Evolutionary conservation across 2,797 vertebrate genomes (phyloP).

Genomic region (Myotis daubentonii): DNA sequence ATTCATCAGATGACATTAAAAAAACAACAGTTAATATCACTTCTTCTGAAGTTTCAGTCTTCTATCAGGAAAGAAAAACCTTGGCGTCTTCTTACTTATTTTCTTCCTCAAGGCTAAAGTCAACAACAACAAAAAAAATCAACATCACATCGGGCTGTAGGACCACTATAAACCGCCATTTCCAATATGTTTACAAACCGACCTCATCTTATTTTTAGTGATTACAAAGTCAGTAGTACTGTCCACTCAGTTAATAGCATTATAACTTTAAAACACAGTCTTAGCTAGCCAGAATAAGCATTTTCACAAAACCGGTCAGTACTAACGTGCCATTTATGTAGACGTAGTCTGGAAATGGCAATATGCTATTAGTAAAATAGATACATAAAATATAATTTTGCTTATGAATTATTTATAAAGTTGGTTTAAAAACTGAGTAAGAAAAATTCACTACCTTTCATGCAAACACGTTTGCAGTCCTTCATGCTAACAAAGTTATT

Average conservation of each 20-base stretch:
- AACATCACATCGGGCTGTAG: neutral
- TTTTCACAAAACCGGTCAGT: slow-evolving; percentile 3
- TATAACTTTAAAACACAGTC: slow-evolving; percentile 1
- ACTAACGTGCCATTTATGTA: neutral
- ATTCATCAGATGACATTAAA: neutral
- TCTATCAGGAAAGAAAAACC: neutral
- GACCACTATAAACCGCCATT: neutral
- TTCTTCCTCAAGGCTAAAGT: slow-evolving; percentile 54
- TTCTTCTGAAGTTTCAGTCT: neutral
- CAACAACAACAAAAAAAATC: slow-evolving; percentile 58
- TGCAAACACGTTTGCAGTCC: slow-evolving; percentile 89
- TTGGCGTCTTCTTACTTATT: slow-evolving; percentile 38
- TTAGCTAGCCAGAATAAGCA: neutral
- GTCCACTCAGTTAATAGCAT: neutral
- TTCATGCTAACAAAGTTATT: slow-evolving; percentile 92
- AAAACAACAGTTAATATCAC: neutral
- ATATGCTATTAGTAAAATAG: slow-evolving; percentile 25
- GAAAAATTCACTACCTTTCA: slow-evolving; percentile 84
- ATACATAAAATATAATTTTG: slow-evolving; percentile 23
- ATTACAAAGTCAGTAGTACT: slow-evolving; percentile 1
- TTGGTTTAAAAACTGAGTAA: neutral
- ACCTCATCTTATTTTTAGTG: neutral
- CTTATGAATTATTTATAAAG: slow-evolving; percentile 29
- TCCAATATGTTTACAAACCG: neutral
- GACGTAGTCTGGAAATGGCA: neutral